These are phyloP conservation scores for Pissodes strobi DNA, from an alignment of 1,140 invertebrate genomes.

Conservation along the genomic window DNA sequence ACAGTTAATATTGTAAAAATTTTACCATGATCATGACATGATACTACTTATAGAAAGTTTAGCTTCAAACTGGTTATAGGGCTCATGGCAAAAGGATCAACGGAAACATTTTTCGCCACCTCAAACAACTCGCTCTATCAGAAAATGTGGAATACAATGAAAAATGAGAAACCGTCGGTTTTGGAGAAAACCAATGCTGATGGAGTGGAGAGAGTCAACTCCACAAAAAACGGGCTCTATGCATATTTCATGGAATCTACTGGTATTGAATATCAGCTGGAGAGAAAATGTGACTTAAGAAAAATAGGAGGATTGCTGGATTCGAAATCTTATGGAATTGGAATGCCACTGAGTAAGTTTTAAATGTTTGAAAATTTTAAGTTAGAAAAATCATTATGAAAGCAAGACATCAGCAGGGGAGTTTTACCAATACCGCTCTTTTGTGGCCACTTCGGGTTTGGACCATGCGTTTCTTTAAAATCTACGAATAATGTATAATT, in stretches of 20 bases:
- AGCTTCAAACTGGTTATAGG: no score
- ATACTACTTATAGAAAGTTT: no score
- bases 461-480: no score
- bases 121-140: constrained; percentile 74
- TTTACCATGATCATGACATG: no score
- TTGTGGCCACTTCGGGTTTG: no score
- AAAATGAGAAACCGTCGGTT: constrained; percentile 75
- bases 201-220: constrained; percentile 81
- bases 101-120: constrained; percentile 71
- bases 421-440: no score
- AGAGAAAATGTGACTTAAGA: constrained; percentile 74
- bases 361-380: no score
- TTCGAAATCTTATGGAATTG: constrained; percentile 83
- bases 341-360: constrained; percentile 72
- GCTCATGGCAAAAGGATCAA: constrained; percentile 69
- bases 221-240: constrained; percentile 67
- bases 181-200: constrained; percentile 80
- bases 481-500: no score
- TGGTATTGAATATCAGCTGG: constrained; percentile 76
- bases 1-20: no score
- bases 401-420: background rate
- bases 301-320: constrained; percentile 78
- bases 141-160: constrained; percentile 76
- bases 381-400: background rate
- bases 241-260: constrained; percentile 88